Evolutionary conservation across 2,797 vertebrate species (phyloP).

Genomic region (Micropoecilia bifurca): DNA sequence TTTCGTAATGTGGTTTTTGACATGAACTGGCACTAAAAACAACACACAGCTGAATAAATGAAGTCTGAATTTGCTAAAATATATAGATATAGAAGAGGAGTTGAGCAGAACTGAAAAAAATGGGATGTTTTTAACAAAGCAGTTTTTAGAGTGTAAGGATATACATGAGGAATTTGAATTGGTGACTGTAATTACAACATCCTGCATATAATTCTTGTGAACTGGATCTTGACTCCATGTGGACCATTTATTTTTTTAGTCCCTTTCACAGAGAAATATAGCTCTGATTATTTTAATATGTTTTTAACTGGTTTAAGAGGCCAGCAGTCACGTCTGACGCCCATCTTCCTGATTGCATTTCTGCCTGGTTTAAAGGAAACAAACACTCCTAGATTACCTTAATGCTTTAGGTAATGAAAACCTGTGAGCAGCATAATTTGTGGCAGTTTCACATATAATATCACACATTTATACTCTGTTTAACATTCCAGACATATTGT

Average conservation of each 20-base stretch:
- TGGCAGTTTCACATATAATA: neutral
- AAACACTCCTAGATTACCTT: conserved; percentile 14
- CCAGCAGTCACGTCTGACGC: conserved; percentile 22
- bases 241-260: neutral
- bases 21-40: neutral
- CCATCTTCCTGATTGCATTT: conserved; percentile 15
- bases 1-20: neutral
- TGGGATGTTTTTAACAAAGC: neutral
- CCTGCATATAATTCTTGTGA: neutral
- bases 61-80: neutral
- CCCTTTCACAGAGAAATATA: conserved; percentile 13
- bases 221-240: neutral
- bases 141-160: neutral
- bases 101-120: neutral
- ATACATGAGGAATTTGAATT: neutral
- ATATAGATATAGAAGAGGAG: too few species aligned
- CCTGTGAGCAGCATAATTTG: conserved; percentile 8
- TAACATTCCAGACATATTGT: neutral
- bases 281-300: conserved; percentile 27
- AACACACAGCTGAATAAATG: neutral
- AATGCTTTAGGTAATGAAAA: conserved; percentile 40
- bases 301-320: conserved; percentile 19
- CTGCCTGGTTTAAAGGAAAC: conserved; percentile 27
- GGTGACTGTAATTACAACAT: neutral
- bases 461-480: neutral